Conservation (phyloP, 2,113 vertebrate species). For the Mixornis gularis region DNA sequence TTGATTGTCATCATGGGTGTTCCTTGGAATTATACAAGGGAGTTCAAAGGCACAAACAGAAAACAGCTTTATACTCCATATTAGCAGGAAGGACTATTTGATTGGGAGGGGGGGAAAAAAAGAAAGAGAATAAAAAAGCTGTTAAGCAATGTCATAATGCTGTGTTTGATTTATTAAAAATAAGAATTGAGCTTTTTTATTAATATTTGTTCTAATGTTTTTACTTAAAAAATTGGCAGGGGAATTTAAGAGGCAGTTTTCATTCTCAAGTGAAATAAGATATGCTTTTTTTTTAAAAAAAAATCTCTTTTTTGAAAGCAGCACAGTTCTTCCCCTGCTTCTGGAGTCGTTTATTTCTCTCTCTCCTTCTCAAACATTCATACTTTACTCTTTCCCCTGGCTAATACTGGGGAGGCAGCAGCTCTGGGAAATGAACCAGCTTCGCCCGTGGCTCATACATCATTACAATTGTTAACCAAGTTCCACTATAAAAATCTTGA, state of each 20-base stretch:
- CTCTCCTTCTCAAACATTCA: constrained; percentile 6
- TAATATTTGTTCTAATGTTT: background rate
- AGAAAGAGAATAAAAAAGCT: background rate
- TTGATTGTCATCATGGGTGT: constrained; percentile 9
- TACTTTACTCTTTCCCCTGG: constrained; percentile 28
- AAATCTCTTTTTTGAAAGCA: background rate
- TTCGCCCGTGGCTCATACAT: constrained; percentile 26
- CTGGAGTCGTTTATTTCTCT: constrained; percentile 6
- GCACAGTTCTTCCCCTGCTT: background rate
- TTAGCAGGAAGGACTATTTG: background rate
- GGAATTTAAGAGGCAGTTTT: background rate
- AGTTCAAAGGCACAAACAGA: constrained; percentile 10
- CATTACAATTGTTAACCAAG: constrained; percentile 56
- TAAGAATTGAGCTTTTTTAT: background rate
- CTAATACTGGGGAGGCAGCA: constrained; percentile 47
- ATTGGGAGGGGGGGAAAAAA: accelerated
- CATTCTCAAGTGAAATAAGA: background rate
- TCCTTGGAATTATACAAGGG: background rate
- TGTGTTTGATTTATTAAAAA: background rate
- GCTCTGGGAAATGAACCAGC: constrained; percentile 53
- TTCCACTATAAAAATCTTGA: constrained; percentile 46
- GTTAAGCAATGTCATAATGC: background rate
- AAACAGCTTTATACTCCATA: background rate
- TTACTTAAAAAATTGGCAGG: background rate
- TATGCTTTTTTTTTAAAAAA: background rate